Conservation (phyloP, 2,113 vertebrate genomes). For the Apistogramma diplotaenia region DNA sequence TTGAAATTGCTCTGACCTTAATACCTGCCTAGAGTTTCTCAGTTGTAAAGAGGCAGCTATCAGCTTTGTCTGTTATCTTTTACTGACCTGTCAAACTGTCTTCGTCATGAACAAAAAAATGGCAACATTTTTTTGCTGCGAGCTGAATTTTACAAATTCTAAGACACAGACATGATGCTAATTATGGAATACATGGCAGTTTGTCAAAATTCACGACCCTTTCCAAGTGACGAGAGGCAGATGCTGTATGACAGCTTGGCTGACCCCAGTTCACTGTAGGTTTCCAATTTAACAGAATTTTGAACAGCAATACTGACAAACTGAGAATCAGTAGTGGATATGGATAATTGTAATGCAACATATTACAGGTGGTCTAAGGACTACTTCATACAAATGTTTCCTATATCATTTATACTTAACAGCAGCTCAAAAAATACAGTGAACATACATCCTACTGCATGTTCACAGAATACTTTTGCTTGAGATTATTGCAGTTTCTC, state of each 20-base stretch:
- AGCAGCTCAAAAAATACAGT: not conserved
- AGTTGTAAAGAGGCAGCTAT: not conserved
- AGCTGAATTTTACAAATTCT: not conserved
- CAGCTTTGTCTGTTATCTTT: not conserved
- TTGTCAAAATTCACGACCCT: not conserved
- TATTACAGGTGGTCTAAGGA: not conserved
- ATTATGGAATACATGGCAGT: conserved; percentile 37
- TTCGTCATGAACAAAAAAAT: not conserved
- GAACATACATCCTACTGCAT: not conserved
- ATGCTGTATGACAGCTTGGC: not conserved
- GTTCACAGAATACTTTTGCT: not conserved
- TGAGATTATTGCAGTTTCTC: not conserved
- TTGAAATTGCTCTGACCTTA: conserved; percentile 1
- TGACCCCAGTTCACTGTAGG: not conserved
- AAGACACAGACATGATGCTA: not conserved
- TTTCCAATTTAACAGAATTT: not conserved
- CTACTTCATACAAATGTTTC: not conserved
- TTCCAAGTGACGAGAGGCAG: not conserved
- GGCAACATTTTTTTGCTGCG: not conserved
- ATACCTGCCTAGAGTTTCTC: not conserved
- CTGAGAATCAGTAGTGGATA: not conserved
- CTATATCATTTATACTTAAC: not conserved
- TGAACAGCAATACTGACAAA: not conserved
- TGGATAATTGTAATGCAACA: not conserved
- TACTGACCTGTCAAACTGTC: conserved; percentile 8